Evolutionary conservation across 2,797 vertebrate species (phyloP).

Genomic region (Mus minutoides): DNA sequence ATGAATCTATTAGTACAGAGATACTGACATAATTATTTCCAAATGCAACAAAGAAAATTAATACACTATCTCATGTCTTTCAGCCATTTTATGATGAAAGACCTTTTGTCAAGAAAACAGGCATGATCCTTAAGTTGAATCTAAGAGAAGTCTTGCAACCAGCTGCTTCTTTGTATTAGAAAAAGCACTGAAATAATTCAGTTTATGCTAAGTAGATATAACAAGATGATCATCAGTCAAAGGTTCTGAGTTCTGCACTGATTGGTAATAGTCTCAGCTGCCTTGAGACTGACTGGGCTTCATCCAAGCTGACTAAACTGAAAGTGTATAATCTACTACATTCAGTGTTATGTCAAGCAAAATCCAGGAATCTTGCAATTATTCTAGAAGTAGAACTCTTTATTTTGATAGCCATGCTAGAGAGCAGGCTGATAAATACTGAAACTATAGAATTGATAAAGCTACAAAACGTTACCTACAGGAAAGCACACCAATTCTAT

Average conservation of each 20-base stretch:
- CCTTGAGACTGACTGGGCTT: neutral
- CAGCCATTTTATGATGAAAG: conserved; percentile 33
- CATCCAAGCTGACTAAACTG: neutral
- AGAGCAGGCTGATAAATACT: conserved; percentile 41
- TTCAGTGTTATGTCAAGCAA: conserved; percentile 24
- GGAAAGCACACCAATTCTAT: conserved; percentile 42
- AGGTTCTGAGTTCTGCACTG: conserved; percentile 9
- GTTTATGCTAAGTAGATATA: conserved; percentile 46
- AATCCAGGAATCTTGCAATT: conserved; percentile 11
- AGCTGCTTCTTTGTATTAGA: conserved; percentile 45
- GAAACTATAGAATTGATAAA: conserved; percentile 49
- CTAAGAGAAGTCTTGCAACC: conserved; percentile 45
- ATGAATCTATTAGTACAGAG: conserved; percentile 22
- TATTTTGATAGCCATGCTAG: conserved; percentile 26
- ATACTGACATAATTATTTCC: conserved; percentile 6
- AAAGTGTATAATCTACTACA: conserved; percentile 31
- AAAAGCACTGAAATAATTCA: conserved; percentile 58
- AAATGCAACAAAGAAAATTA: conserved; percentile 63
- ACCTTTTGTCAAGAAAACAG: conserved; percentile 35
- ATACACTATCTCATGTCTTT: conserved; percentile 35
- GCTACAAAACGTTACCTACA: conserved; percentile 59
- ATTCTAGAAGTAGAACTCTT: conserved; percentile 42
- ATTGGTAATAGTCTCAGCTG: conserved; percentile 5
- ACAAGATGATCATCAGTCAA: conserved; percentile 47
- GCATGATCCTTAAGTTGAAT: conserved; percentile 40